Evolutionary conservation across 2,797 vertebrate species (phyloP).

Genomic region (Cossypha polioptera): DNA sequence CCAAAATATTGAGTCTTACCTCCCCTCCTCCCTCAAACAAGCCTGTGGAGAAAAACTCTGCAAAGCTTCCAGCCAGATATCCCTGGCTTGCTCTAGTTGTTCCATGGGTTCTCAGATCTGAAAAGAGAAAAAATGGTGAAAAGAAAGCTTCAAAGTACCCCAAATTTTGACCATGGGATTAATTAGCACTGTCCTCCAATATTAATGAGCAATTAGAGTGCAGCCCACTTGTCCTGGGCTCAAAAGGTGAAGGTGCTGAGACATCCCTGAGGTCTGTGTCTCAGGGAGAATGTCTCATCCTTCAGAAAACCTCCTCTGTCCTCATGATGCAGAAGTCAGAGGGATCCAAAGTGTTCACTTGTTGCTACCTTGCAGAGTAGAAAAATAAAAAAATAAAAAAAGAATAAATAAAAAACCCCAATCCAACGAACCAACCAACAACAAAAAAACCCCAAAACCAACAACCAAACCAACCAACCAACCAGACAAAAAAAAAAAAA

Average conservation of each 20-base stretch:
- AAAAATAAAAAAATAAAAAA: neutral
- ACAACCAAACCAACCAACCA: too few species aligned
- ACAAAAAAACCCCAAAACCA: neutral
- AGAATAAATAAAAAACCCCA: neutral
- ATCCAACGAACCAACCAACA: too few species aligned
- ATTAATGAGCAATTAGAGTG: neutral
- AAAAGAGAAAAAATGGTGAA: neutral
- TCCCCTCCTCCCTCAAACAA: neutral
- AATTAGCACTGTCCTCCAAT: neutral
- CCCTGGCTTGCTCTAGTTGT: fast-evolving
- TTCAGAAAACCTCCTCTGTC: neutral
- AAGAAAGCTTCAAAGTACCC: neutral
- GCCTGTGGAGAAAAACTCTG: neutral
- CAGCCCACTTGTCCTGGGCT: neutral
- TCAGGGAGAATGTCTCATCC: neutral
- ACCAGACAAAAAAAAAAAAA: neutral
- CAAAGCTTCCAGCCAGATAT: neutral
- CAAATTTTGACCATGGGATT: neutral
- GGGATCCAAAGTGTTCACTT: neutral
- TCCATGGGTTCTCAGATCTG: neutral
- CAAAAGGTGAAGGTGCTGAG: neutral
- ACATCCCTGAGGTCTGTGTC: neutral
- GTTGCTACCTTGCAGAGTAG: neutral
- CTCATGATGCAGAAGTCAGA: neutral
- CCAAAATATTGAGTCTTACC: neutral